These are phyloP conservation scores for Mactra quadrangularis DNA, from an alignment of 1,140 invertebrate genomes.

Conservation along the genomic window DNA sequence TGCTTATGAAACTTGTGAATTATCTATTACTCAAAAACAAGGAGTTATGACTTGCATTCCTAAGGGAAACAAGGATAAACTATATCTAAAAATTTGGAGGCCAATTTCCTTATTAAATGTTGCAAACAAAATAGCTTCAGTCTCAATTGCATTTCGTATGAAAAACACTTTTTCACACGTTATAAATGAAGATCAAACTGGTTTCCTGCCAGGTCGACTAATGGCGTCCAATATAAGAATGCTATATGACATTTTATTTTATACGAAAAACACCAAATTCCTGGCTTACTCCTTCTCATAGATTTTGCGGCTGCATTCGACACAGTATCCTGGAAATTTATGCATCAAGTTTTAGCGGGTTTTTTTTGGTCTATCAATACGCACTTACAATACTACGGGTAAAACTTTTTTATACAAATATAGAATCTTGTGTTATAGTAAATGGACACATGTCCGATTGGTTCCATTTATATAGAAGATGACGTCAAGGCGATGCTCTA, in stretches of 20 bases:
- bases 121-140: no score
- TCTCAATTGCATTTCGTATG: conserved; percentile 18
- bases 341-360: conserved; percentile 12
- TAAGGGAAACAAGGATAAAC: no score
- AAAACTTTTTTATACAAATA: no score
- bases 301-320: no score
- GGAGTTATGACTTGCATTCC: conserved; percentile 46
- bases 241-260: conserved; percentile 6
- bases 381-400: background rate
- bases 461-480: conserved; percentile 15
- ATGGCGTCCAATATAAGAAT: conserved; percentile 6
- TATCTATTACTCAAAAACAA: conserved; percentile 33
- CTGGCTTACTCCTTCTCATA: no score
- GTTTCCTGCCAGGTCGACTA: no score
- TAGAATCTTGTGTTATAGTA: no score
- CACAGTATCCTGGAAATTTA: no score
- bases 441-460: conserved; percentile 45
- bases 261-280: conserved; percentile 15
- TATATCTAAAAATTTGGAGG: conserved; percentile 46
- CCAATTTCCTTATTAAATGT: no score
- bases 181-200: conserved; percentile 37
- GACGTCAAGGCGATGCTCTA: conserved; percentile 48
- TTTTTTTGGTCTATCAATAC: conserved; percentile 36
- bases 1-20: background rate
- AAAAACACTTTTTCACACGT: conserved; percentile 6